These are phyloP conservation scores for Bombyx mori DNA, from an alignment of 1,140 invertebrate species.

Conservation along the genomic window DNA sequence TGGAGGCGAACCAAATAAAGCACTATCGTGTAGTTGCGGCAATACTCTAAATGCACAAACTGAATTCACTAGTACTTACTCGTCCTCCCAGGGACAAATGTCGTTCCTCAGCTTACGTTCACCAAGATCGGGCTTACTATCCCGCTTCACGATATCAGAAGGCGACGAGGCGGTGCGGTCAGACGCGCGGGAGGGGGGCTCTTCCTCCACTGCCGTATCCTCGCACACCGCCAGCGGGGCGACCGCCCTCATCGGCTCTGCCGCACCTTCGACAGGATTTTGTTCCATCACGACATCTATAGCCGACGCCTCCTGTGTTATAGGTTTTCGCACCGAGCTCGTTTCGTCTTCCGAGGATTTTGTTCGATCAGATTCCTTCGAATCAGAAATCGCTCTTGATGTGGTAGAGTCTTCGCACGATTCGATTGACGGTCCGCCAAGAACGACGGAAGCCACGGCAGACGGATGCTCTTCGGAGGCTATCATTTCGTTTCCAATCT, in stretches of 20 bases:
- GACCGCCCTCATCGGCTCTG: slow-evolving; percentile 27
- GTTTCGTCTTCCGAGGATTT: slow-evolving; percentile 28
- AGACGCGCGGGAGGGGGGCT: slow-evolving; percentile 38
- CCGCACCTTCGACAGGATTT: too few species aligned
- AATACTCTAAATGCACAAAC: slow-evolving; percentile 1
- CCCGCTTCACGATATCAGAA: slow-evolving; percentile 61
- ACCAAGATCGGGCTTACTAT: slow-evolving; percentile 51
- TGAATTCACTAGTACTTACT: slow-evolving; percentile 76
- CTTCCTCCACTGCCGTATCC: slow-evolving; percentile 76
- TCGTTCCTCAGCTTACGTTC: slow-evolving; percentile 78
- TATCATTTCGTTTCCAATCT: slow-evolving; percentile 2
- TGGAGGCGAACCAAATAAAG: neutral
- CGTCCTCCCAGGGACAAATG: slow-evolving; percentile 91
- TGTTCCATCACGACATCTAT: slow-evolving; percentile 27
- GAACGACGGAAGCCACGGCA: slow-evolving; percentile 6
- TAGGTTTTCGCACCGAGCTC: slow-evolving; percentile 26
- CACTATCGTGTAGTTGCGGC: neutral
- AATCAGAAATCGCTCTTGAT: slow-evolving; percentile 16
- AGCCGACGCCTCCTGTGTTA: slow-evolving; percentile 43
- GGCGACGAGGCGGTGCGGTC: slow-evolving; percentile 25
- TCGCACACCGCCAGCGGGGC: slow-evolving; percentile 77
- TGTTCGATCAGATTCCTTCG: slow-evolving; percentile 24
- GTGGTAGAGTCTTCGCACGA: slow-evolving; percentile 21
- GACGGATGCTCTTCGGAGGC: neutral
- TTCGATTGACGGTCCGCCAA: slow-evolving; percentile 9